phyloP scores from a whole-genome alignment of 2,888 invertebrate species.

The Dione vanillae region DNA sequence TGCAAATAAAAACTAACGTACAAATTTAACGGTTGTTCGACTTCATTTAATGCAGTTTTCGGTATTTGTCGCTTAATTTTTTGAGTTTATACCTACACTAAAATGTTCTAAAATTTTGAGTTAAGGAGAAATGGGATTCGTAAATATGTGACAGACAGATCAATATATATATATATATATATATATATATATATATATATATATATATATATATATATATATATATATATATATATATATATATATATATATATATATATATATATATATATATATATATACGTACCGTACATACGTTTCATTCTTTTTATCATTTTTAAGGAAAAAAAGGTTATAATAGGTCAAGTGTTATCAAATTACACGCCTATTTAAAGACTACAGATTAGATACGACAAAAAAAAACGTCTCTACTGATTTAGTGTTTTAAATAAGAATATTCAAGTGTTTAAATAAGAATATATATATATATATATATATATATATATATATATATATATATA shows the following conservation, averaged over 20 bases:
- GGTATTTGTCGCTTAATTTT: neutral
- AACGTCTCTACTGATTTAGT: neutral
- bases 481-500: no score
- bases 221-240: no score
- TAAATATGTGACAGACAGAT: neutral
- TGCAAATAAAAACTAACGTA: neutral
- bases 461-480: no score
- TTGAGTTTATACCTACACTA: no score
- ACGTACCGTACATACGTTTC: neutral
- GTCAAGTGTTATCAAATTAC: constrained; percentile 2
- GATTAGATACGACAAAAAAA: neutral
- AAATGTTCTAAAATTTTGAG: no score
- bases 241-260: no score
- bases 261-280: no score
- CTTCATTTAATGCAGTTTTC: constrained; percentile 1
- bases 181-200: no score
- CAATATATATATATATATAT: no score
- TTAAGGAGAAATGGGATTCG: neutral
- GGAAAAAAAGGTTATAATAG: neutral
- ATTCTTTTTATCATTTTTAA: neutral
- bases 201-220: no score
- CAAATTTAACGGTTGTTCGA: neutral
- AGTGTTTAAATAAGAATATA: no score
- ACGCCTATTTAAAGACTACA: neutral
- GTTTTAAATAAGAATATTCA: neutral